Evolutionary conservation across 2,797 vertebrate genomes (phyloP), one percentile per base, ranked within the genome.

Genomic region (Onychomys torridus): DNA sequence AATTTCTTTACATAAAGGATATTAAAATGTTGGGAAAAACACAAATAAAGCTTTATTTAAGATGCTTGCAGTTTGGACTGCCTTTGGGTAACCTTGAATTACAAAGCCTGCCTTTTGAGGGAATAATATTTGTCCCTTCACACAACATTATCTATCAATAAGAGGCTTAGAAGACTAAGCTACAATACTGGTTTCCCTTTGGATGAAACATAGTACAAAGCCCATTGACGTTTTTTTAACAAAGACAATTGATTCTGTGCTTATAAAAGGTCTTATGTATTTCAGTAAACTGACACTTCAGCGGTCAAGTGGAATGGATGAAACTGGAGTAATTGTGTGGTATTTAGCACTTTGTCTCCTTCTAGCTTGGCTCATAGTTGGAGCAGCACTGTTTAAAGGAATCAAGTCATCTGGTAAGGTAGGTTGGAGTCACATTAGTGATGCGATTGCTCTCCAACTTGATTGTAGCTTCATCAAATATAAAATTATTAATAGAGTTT

Each of bases 381-480:
- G 97, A 76, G 99, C 98, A 21, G 99, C 98, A 0, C 98, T 99
- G 61, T 99, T 99, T 96, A 99, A 98, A 99, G 99, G 99, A 95
- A 99, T 99, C 97, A 99, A 99, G 97, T 99, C 99, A 78, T 99
- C 99, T 34, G 99, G 99, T 90, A 99, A 99, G 99, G 99, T 99
- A 98, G 97, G 98, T 77, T 63, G 89, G 71, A 89, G 91, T 81
- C n/a, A 34, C 9, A 23, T 76, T 84, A 93, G 13, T 57, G 90
- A 71, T 76, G 63, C 43, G 84, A 34, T 73, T 75, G 34, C 79
- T 94, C 92, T 96, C 73, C 43, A 89, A 78, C 65, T 69, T 96
- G 25, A 93, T 83, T 91, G n/a, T 73, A 94, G 65, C 85, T 96
- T 37, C 83, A 23, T 52, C 12, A 93, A 95, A n/a, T 57, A 85